Evolutionary conservation across 2,113 vertebrate genomes (phyloP).

Genomic region (Protobothrops flavoviridis): DNA sequence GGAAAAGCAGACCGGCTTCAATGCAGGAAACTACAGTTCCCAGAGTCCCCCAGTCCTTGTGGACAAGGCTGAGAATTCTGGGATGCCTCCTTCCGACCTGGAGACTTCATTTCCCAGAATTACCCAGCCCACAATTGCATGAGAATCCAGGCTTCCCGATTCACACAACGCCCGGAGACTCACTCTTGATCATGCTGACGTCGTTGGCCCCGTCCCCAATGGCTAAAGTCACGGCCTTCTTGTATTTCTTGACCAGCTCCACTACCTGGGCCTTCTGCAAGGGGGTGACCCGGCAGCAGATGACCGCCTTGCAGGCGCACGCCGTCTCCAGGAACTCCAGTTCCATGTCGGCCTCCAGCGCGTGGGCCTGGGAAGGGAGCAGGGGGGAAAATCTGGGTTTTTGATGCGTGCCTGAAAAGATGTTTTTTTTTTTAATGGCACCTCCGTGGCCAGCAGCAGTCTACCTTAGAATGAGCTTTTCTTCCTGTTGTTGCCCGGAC

Average conservation of each 20-base stretch:
- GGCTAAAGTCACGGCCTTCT: constrained; percentile 90
- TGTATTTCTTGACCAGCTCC: constrained; percentile 91
- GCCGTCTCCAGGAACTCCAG: constrained; percentile 88
- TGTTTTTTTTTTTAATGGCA: background rate
- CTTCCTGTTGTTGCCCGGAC: background rate
- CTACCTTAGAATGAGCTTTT: background rate
- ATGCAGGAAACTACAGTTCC: background rate
- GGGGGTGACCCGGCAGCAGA: constrained; percentile 94
- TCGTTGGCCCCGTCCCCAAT: constrained; percentile 66
- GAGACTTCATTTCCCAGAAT: background rate
- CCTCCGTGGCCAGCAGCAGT: background rate
- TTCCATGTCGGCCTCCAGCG: constrained; percentile 93
- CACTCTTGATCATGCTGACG: constrained; percentile 97
- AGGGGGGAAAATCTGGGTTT: background rate
- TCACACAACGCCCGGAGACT: constrained; percentile 45
- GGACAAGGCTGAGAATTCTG: background rate
- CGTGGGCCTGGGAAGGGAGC: constrained; percentile 78
- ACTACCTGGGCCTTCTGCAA: constrained; percentile 95
- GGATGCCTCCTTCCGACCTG: background rate
- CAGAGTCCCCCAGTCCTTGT: background rate
- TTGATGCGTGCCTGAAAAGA: background rate
- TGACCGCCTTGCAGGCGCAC: constrained; percentile 87
- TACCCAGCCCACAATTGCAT: too few species aligned
- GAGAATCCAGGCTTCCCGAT: too few species aligned
- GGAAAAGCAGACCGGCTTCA: fast-evolving